Evolutionary conservation across 2,113 vertebrate genomes (phyloP).

Genomic region (Zootoca vivipara): DNA sequence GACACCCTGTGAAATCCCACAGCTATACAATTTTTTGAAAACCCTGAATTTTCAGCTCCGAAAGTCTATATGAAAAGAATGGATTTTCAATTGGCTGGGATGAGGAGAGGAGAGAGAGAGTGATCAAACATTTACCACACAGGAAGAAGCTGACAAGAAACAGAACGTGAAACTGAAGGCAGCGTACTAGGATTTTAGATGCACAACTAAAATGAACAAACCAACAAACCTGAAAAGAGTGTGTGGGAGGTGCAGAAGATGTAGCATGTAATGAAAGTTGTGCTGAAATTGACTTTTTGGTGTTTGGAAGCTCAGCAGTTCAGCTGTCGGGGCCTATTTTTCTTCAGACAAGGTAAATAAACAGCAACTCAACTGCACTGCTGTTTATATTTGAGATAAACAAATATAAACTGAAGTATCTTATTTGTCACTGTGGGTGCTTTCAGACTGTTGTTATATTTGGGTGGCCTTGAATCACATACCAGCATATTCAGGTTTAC

Average conservation of each 20-base stretch:
- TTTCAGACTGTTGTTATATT: too few species aligned
- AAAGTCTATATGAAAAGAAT: not conserved
- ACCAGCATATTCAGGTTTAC: too few species aligned
- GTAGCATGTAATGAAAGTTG: not conserved
- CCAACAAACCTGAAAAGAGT: not conserved
- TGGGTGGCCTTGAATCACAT: too few species aligned
- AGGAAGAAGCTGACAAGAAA: not conserved
- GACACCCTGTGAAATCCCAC: not conserved
- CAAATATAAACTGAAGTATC: too few species aligned
- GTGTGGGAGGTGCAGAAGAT: not conserved
- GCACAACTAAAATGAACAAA: not conserved
- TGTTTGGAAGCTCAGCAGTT: not conserved
- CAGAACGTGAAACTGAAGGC: slow-evolving; percentile 1
- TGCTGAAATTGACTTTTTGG: not conserved
- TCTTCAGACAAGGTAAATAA: not conserved
- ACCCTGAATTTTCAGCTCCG: not conserved
- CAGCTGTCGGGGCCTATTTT: not conserved
- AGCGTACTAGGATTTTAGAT: not conserved
- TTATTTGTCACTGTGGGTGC: too few species aligned
- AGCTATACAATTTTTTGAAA: not conserved
- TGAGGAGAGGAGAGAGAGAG: not conserved
- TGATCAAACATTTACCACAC: not conserved
- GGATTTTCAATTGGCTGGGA: not conserved
- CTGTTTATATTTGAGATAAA: not conserved
- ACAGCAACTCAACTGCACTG: not conserved